Evolutionary conservation across 2,113 vertebrate genomes (phyloP), one percentile per base, ranked within the genome.

Genomic region (Phaethornis superciliosus): DNA sequence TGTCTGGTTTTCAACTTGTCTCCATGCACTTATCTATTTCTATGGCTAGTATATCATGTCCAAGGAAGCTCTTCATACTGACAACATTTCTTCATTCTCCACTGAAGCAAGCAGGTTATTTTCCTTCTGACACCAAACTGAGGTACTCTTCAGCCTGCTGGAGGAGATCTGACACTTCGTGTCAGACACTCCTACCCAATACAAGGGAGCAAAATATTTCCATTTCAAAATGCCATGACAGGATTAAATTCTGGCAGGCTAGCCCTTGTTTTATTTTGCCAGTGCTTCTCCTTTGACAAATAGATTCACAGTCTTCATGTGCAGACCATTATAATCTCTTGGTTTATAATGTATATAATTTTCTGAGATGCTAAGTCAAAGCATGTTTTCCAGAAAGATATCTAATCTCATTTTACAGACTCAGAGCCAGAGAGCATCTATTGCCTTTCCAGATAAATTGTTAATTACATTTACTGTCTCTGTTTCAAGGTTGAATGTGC

Each of bases 281-380:
- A 72, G 3, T 23, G 30, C 10, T 88, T 88, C 79, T 85, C 47
- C 37, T 89, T 82, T 93, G 51, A 91, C 70, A 82, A 82, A 77
- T 18, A 76, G 71, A 82, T 85, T 91, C 54, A 76, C 6, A 28
- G 75, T 33, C 26, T 72, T 88, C 59, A 27, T 83, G 37, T 81
- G 59, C 32, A 83, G 60, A 59, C 14, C 1, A 2, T 77, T 93
- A 70, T 81, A 59, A 78, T 85, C 60, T 63, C 68, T 93, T 83
- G 56, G 59, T 91, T 59, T 94, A 22, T 55, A 83, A 83, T 67
- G 33, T 68, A 56, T 51, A 55, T 63, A 24, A 95, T 94, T 95
- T 94, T 83, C 76, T 91, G 63, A 95, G 82, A 85, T 88, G 88
- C 71, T 83, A 64, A 96, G 76, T 94, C 55, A 85, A 91, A 96